A percentile compares a stretch with the other conserved stretches of the same genome.
phyloP scores from a whole-genome alignment of 1,140 invertebrate genomes.

The Calliopsis andreniformis region DNA sequence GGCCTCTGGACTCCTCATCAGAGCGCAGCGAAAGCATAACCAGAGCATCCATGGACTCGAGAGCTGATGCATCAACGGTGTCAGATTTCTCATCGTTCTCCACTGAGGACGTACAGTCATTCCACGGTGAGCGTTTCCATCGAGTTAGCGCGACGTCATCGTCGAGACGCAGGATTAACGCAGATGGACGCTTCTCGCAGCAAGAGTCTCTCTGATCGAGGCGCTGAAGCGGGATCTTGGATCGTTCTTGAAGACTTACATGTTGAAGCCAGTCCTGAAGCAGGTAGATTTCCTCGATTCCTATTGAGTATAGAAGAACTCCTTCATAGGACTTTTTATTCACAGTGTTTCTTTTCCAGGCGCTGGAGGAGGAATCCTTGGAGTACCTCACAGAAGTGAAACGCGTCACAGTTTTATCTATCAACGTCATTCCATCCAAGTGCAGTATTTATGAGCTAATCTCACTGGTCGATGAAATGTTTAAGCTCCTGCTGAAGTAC shows the following conservation, averaged over 20 bases:
- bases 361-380: conserved; percentile 70
- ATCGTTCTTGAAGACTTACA: conserved; percentile 55
- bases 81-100: neutral
- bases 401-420: conserved; percentile 74
- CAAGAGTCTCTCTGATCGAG: conserved; percentile 6
- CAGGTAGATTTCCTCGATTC: conserved; percentile 34
- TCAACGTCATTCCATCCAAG: conserved; percentile 71
- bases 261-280: conserved; percentile 55
- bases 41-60: too few species aligned
- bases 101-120: neutral
- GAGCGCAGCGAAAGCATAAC: neutral
- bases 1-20: too few species aligned
- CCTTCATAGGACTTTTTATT: neutral
- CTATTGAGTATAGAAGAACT: too few species aligned
- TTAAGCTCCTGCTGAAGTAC: conserved; percentile 55
- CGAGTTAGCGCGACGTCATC: neutral
- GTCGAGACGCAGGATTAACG: too few species aligned
- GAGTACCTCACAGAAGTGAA: conserved; percentile 77
- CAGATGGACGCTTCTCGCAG: neutral
- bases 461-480: conserved; percentile 52
- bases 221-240: conserved; percentile 31
- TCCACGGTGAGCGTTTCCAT: neutral
- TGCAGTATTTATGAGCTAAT: conserved; percentile 44
- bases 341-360: conserved; percentile 42
- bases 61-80: too few species aligned